Conservation (phyloP, 1,140 invertebrate genomes). For the Amyelois transitella region DNA sequence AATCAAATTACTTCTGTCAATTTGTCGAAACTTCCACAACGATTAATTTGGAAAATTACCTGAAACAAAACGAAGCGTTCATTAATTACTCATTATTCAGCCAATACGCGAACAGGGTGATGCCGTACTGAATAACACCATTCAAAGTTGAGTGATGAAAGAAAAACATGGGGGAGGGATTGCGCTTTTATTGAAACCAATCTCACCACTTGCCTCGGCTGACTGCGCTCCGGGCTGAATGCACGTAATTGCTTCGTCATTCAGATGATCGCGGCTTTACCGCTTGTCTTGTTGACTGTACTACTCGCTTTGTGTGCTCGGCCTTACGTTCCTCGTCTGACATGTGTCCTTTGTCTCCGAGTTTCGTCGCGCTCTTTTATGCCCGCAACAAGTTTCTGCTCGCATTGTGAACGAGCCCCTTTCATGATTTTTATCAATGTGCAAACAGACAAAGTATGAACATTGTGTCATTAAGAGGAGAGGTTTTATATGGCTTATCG, state of each 20-base stretch:
- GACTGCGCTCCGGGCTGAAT: slow-evolving; percentile 61
- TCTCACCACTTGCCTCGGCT: slow-evolving; percentile 67
- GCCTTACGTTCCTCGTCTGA: slow-evolving; percentile 54
- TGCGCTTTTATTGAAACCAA: slow-evolving; percentile 72
- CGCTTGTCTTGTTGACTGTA: slow-evolving; percentile 69
- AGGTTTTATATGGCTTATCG: neutral
- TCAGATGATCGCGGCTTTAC: slow-evolving; percentile 63
- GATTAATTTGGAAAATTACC: slow-evolving; percentile 17
- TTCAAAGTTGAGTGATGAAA: slow-evolving; percentile 67
- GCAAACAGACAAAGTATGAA: neutral
- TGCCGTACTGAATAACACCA: slow-evolving; percentile 51
- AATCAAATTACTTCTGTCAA: neutral
- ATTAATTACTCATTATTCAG: slow-evolving; percentile 25
- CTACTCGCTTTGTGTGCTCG: slow-evolving; percentile 60
- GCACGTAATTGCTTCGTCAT: slow-evolving; percentile 70
- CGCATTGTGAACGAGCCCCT: slow-evolving; percentile 4
- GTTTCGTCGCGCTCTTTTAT: slow-evolving; percentile 52
- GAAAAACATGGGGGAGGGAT: slow-evolving; percentile 68
- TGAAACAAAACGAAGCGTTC: slow-evolving; percentile 32
- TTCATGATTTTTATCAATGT: slow-evolving; percentile 6
- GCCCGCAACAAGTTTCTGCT: slow-evolving; percentile 62
- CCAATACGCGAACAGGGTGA: slow-evolving; percentile 9
- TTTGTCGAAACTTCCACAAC: neutral
- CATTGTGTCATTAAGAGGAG: slow-evolving; percentile 4
- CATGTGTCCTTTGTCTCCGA: slow-evolving; percentile 58